Percentiles rank a stretch among this genome's conserved stretches.
Conservation (phyloP, 1,140 invertebrate genomes). For the Sminthurides bifidus region DNA sequence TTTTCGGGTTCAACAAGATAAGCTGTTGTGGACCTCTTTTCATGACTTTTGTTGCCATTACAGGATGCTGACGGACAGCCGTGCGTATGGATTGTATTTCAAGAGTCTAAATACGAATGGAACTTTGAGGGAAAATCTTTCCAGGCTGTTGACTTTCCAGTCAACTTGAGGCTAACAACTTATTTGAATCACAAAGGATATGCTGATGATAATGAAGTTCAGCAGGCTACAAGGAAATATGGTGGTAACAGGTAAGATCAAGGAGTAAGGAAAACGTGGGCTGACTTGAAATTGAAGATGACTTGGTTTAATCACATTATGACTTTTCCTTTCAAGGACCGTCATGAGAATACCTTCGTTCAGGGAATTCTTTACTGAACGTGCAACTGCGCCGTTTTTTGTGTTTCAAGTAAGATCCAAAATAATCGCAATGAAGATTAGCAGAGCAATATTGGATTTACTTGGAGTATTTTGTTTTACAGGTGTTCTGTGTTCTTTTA, state of each 20-base stretch:
- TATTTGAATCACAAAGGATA: constrained; percentile 83
- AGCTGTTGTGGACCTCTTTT: neutral
- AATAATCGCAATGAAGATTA: neutral
- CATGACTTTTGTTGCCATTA: constrained; percentile 4
- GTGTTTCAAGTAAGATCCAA: constrained; percentile 42
- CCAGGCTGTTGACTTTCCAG: constrained; percentile 67
- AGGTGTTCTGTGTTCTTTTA: constrained; percentile 91
- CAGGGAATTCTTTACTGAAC: constrained; percentile 88
- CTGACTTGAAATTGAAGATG: neutral
- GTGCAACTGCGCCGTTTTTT: constrained; percentile 98
- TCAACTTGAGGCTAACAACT: constrained; percentile 52
- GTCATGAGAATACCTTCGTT: constrained; percentile 92
- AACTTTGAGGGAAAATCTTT: constrained; percentile 67
- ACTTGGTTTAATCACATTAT: constrained; percentile 6
- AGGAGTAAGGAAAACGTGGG: neutral
- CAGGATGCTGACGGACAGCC: constrained; percentile 34
- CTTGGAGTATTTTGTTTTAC: constrained; percentile 39
- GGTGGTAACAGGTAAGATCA: constrained; percentile 75
- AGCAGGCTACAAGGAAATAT: constrained; percentile 62
- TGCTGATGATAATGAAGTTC: constrained; percentile 63
- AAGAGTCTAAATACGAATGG: constrained; percentile 94
- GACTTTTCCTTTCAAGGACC: constrained; percentile 47
- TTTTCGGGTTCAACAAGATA: neutral
- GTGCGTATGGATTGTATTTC: constrained; percentile 73
- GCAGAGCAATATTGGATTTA: constrained; percentile 1